Conservation (phyloP, 2,888 invertebrate species). For the Ashinkailepas kermadecensis region DNA sequence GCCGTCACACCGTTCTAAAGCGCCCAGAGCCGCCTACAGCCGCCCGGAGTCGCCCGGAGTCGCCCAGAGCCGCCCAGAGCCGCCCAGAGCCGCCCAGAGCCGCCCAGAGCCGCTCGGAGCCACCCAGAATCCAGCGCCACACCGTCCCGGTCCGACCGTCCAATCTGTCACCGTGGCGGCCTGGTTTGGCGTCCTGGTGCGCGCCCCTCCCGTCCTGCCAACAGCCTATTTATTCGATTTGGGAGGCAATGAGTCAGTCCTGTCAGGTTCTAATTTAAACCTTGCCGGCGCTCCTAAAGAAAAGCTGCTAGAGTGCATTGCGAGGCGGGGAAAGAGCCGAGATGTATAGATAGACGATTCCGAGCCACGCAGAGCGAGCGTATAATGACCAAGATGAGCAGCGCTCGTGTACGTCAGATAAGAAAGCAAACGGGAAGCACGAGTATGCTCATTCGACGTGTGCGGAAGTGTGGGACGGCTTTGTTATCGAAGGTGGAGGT, state of each 20-base stretch:
- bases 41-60: too few relatives aligned
- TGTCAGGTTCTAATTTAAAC: neutral
- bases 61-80: too few relatives aligned
- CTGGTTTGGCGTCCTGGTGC: neutral
- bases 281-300: neutral
- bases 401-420: too few relatives aligned
- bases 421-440: too few relatives aligned
- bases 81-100: too few relatives aligned
- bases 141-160: neutral
- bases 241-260: slow-evolving; percentile 15
- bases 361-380: neutral
- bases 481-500: neutral
- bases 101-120: too few relatives aligned
- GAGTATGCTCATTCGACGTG: too few relatives aligned
- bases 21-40: too few relatives aligned
- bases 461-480: too few relatives aligned
- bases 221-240: slow-evolving; percentile 6
- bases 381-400: too few relatives aligned
- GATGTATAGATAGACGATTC: neutral
- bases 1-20: too few relatives aligned
- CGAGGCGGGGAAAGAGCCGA: neutral
- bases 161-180: neutral
- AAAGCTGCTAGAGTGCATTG: slow-evolving; percentile 4
- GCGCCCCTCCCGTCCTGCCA: too few relatives aligned
- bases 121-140: neutral